Percentiles rank a stretch among this genome's conserved stretches.
phyloP scores from a whole-genome alignment of 2,113 vertebrate species.

The Mystacornis crossleyi region DNA sequence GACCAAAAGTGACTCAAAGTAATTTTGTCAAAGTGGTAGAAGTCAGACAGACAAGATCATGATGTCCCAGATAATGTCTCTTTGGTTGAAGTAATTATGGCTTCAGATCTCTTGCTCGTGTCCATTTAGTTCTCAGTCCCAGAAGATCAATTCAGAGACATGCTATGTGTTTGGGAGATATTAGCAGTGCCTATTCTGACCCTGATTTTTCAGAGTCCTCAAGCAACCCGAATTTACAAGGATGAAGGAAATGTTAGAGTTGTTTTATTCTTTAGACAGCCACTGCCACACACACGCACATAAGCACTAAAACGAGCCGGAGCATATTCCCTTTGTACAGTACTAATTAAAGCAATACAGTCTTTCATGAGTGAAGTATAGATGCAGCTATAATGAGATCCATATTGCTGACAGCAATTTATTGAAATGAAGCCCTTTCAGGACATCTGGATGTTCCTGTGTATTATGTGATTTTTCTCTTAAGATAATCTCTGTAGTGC shows the following conservation, averaged over 20 bases:
- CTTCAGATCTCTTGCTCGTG: neutral
- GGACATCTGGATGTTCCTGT: neutral
- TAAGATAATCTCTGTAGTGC: neutral
- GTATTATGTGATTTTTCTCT: neutral
- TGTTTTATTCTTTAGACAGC: neutral
- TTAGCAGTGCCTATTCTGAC: neutral
- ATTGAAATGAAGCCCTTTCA: neutral
- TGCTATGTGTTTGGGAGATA: neutral
- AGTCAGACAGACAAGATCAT: constrained; percentile 43
- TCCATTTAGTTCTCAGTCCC: constrained; percentile 21
- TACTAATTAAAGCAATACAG: neutral
- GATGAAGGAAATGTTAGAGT: neutral
- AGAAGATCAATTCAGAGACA: constrained; percentile 18
- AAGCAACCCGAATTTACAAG: neutral
- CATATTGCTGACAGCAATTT: neutral
- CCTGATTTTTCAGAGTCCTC: constrained; percentile 4
- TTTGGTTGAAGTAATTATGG: constrained; percentile 40
- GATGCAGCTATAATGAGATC: neutral
- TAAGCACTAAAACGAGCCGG: neutral
- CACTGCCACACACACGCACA: neutral
- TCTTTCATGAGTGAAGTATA: neutral
- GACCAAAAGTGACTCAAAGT: constrained; percentile 35
- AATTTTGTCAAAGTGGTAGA: constrained; percentile 47
- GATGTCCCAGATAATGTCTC: constrained; percentile 44
- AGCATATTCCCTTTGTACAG: neutral